Conservation (phyloP, 37 sponge, comb jelly and placozoan species). For the Bolinopsis microptera region DNA sequence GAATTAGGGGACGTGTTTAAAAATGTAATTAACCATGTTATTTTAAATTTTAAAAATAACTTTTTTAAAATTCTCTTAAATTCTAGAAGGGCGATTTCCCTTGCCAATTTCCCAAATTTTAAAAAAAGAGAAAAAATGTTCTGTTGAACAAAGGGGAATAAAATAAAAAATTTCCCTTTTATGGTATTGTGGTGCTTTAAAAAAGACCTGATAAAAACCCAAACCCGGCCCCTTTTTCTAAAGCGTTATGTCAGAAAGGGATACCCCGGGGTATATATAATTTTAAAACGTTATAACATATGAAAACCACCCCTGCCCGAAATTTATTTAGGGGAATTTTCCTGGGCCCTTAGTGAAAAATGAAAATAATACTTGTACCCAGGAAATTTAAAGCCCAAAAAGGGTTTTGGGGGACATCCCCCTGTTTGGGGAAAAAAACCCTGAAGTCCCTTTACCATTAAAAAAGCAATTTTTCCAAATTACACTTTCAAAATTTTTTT, state of each 20-base stretch:
- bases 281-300: no score
- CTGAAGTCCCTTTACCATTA: no score
- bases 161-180: not conserved
- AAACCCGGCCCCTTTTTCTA: not conserved
- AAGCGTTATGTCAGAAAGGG: not conserved
- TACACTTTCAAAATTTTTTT: no score
- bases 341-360: no score
- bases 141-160: not conserved
- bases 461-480: no score
- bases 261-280: not conserved
- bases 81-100: not conserved
- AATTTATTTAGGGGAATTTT: no score
- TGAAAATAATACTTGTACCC: no score
- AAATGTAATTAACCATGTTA: no score
- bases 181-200: not conserved
- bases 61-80: no score
- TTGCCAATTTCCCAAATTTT: not conserved
- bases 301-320: no score
- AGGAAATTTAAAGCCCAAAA: not conserved
- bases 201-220: not conserved
- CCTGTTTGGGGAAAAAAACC: not conserved
- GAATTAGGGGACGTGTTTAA: no score
- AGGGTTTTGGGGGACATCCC: not conserved
- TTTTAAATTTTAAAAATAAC: no score
- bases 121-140: not conserved